These are phyloP conservation scores for Sarcophaga rosellei DNA, from an alignment of 2,888 invertebrate genomes.

Conservation along the genomic window DNA sequence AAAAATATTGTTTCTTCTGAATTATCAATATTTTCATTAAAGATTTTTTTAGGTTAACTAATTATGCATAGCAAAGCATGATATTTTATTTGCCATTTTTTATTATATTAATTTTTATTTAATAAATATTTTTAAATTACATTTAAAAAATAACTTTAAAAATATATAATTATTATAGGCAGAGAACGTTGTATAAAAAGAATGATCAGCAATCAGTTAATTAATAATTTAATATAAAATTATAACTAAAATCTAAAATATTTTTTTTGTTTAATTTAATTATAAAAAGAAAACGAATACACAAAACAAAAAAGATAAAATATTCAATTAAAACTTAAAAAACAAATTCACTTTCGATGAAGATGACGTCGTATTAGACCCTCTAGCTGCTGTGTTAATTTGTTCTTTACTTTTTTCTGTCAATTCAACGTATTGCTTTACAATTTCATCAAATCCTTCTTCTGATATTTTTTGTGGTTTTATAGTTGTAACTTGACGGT, in stretches of 20 bases:
- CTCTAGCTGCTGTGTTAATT: slow-evolving; percentile 60
- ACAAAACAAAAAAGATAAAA: slow-evolving; percentile 55
- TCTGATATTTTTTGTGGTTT: slow-evolving; percentile 74
- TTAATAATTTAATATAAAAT: slow-evolving; percentile 32
- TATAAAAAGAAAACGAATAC: slow-evolving; percentile 60
- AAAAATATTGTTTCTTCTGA: slow-evolving; percentile 29
- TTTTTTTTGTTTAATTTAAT: slow-evolving; percentile 41
- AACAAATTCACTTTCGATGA: slow-evolving; percentile 63
- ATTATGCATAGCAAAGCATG: slow-evolving; percentile 14
- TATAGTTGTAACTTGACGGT: slow-evolving; percentile 77
- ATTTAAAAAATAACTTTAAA: slow-evolving; percentile 55
- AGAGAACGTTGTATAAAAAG: slow-evolving; percentile 2
- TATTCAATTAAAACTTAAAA: slow-evolving; percentile 60
- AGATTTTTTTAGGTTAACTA: neutral
- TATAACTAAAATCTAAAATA: slow-evolving; percentile 44
- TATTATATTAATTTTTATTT: slow-evolving; percentile 45
- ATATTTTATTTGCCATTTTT: slow-evolving; percentile 61
- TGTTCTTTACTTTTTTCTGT: slow-evolving; percentile 45
- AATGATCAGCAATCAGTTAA: slow-evolving; percentile 35
- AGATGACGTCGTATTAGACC: slow-evolving; percentile 38
- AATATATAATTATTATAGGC: slow-evolving; percentile 14
- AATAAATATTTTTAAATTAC: slow-evolving; percentile 59
- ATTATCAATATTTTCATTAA: slow-evolving; percentile 13
- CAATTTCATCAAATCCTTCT: slow-evolving; percentile 73
- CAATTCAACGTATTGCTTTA: slow-evolving; percentile 72